Conservation (phyloP, 2,113 vertebrate species). For the Otus sunia region DNA sequence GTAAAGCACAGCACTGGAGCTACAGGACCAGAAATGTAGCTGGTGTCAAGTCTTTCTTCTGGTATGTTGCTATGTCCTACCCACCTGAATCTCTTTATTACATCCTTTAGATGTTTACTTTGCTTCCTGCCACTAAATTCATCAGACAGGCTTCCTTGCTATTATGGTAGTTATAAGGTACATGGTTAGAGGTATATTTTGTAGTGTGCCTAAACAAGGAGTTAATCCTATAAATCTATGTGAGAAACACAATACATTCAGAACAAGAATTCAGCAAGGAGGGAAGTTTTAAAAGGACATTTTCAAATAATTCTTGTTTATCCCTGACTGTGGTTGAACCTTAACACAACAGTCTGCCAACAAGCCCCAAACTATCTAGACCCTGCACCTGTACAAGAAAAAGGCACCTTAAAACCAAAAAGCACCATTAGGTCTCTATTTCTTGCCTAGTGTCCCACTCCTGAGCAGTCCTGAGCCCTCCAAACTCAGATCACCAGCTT, state of each 20-base stretch:
- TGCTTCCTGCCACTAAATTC: conserved; percentile 40
- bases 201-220: neutral
- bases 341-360: neutral
- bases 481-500: neutral
- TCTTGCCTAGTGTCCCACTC: neutral
- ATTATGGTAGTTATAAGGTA: conserved; percentile 23
- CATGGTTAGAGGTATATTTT: neutral
- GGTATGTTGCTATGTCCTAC: neutral
- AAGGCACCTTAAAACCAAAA: neutral
- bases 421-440: neutral
- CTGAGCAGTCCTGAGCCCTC: neutral
- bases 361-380: neutral
- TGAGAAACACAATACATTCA: neutral
- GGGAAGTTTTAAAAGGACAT: neutral
- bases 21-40: neutral
- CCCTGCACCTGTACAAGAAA: neutral
- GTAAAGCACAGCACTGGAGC: neutral
- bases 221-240: neutral
- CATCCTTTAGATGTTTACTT: conserved; percentile 42
- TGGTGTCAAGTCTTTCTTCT: neutral
- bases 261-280: neutral
- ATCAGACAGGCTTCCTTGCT: conserved; percentile 20
- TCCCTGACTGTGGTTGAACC: neutral
- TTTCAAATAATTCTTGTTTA: neutral
- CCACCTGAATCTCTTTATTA: conserved; percentile 21